phyloP scores from a whole-genome alignment of 2,888 invertebrate genomes.

The Graphium colonna region DNA sequence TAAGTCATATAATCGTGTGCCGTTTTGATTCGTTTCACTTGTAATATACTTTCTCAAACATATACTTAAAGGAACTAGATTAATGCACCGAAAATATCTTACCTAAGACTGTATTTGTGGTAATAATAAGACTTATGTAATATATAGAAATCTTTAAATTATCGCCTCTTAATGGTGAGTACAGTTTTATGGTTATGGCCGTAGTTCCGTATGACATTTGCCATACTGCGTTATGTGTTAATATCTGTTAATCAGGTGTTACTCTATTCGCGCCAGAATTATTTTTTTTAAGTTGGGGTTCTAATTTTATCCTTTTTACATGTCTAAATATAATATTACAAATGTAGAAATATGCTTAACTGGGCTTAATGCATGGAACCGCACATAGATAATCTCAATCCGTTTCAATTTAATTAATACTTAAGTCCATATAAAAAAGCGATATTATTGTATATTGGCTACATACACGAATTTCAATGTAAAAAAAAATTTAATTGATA shows the following conservation, averaged over 20 bases:
- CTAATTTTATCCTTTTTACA: background rate
- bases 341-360: background rate
- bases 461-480: no score
- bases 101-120: background rate
- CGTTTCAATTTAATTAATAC: background rate
- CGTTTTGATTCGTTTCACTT: background rate
- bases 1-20: conserved; percentile 6
- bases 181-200: background rate
- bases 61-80: background rate
- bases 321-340: background rate
- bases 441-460: no score
- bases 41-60: background rate
- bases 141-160: background rate
- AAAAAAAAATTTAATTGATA: no score
- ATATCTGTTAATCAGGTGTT: background rate
- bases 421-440: background rate
- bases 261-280: background rate
- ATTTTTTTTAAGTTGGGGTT: background rate
- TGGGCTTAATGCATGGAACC: background rate
- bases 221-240: background rate
- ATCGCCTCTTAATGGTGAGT: background rate
- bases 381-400: background rate
- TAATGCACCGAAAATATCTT: background rate
- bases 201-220: background rate
- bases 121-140: background rate